These are phyloP conservation scores for Drosophila nigrodunni DNA, from an alignment of 1,140 invertebrate genomes.

Conservation along the genomic window DNA sequence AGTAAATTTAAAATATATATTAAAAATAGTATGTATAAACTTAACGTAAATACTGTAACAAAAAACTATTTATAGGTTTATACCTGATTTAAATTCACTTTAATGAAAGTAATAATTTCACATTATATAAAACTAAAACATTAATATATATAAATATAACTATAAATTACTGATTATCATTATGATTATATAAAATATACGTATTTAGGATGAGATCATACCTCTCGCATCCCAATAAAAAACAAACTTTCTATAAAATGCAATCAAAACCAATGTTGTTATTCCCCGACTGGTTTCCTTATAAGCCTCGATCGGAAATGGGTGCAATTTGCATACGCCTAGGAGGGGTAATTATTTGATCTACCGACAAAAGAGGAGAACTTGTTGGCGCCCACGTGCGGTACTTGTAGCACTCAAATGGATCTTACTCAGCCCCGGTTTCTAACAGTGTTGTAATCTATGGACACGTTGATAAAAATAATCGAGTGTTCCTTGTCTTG, in stretches of 20 bases:
- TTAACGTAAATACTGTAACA: background rate
- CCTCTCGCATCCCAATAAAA: too few species aligned
- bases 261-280: background rate
- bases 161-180: background rate
- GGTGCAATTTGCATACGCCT: background rate
- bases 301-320: background rate
- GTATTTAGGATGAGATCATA: too few species aligned
- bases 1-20: background rate
- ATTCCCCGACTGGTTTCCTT: conserved; percentile 9
- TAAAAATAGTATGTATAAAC: background rate
- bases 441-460: too few species aligned
- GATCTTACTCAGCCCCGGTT: background rate
- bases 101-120: background rate
- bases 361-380: background rate
- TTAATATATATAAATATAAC: conserved; percentile 3
- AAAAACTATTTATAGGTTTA: background rate
- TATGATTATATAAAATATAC: background rate
- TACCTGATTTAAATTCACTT: background rate
- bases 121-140: background rate
- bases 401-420: background rate
- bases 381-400: background rate
- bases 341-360: background rate
- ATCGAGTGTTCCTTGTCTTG: background rate
- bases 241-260: too few species aligned
- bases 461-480: background rate